A percentile compares a stretch with the other conserved stretches of the same genome.
These are phyloP conservation scores for Nesogale talazaci DNA, from an alignment of 2,113 vertebrate species.

Conservation along the genomic window DNA sequence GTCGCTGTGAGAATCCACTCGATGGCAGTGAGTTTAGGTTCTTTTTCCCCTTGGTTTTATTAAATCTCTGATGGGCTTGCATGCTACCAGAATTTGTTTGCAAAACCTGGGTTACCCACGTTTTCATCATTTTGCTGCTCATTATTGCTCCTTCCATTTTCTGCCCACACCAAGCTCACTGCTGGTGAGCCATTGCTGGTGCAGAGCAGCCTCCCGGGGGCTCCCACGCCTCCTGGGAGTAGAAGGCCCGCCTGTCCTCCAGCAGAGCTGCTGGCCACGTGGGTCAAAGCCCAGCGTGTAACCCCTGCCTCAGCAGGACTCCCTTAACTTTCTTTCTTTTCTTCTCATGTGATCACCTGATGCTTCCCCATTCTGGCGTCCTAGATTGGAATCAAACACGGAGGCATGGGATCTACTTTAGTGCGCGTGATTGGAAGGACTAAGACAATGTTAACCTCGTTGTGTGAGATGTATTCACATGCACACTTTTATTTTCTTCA, in stretches of 20 bases:
- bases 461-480: neutral
- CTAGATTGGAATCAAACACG: constrained; percentile 8
- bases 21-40: too few species aligned
- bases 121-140: constrained; percentile 28
- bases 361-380: neutral
- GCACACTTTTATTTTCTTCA: neutral
- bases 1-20: too few species aligned
- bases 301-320: neutral
- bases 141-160: neutral
- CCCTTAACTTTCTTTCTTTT: constrained; percentile 26
- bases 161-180: neutral
- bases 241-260: too few species aligned
- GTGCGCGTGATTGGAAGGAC: neutral
- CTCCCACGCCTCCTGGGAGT: too few species aligned
- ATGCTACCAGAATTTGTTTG: neutral
- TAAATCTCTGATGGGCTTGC: neutral
- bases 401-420: neutral
- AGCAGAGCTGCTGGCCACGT: too few species aligned
- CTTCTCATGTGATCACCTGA: neutral
- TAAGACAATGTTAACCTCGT: constrained; percentile 17
- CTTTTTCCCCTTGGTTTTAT: neutral
- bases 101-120: neutral
- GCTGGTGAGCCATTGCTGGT: too few species aligned
- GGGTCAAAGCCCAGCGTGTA: too few species aligned
- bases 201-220: too few species aligned